These are phyloP conservation scores for Phodopus roborovskii DNA, from an alignment of 2,113 vertebrate species.

Conservation along the genomic window DNA sequence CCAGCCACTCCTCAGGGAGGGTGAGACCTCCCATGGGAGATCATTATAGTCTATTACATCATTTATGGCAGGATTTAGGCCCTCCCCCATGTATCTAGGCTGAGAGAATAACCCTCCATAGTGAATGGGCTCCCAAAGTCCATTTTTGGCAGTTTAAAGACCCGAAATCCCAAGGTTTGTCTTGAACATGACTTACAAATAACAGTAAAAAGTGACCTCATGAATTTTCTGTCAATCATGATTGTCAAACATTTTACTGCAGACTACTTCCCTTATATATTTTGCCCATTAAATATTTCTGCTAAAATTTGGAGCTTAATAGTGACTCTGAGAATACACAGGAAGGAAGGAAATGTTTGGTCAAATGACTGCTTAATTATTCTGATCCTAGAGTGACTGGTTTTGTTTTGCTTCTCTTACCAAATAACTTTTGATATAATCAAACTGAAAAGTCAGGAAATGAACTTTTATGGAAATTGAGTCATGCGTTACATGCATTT, in stretches of 20 bases:
- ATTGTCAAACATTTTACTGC: constrained; percentile 62
- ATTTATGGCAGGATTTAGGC: no score
- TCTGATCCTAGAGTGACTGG: constrained; percentile 86
- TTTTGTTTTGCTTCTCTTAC: constrained; percentile 88
- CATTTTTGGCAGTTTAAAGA: constrained; percentile 14
- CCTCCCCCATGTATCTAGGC: no score
- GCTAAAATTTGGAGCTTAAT: constrained; percentile 71
- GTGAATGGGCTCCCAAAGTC: no score
- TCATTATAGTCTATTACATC: no score
- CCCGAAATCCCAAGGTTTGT: constrained; percentile 64
- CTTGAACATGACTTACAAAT: constrained; percentile 62
- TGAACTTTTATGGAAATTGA: constrained; percentile 80
- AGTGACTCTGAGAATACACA: constrained; percentile 85
- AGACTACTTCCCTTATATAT: constrained; percentile 70
- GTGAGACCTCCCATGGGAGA: no score
- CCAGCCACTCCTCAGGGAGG: no score
- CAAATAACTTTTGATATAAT: constrained; percentile 89
- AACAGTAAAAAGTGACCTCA: constrained; percentile 43
- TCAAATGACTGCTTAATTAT: constrained; percentile 89
- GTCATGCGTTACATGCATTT: constrained; percentile 70
- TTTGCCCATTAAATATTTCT: constrained; percentile 66
- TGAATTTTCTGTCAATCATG: constrained; percentile 28
- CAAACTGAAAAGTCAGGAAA: constrained; percentile 77
- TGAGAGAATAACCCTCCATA: no score
- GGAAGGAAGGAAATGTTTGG: constrained; percentile 84